Percentiles rank a stretch among this genome's conserved stretches.
Conservation (phyloP, 2,113 vertebrate genomes). For the Vidua chalybeata region DNA sequence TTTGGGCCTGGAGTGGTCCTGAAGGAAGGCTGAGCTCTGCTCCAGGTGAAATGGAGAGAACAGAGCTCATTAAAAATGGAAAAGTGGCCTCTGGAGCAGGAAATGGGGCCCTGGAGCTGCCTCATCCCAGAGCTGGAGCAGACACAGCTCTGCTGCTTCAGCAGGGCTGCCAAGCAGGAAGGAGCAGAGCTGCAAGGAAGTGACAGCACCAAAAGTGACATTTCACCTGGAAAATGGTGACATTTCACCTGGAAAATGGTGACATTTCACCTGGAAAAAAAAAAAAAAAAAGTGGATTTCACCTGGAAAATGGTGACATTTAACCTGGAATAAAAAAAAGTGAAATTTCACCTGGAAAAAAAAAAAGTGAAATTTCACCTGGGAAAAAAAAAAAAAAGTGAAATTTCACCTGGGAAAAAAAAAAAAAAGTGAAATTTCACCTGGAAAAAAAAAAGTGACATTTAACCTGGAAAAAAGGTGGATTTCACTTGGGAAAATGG, state of each 20-base stretch:
- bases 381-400: neutral
- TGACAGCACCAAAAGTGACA: neutral
- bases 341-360: neutral
- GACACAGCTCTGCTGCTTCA: neutral
- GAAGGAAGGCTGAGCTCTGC: neutral
- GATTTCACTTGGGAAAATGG: neutral
- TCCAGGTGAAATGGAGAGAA: neutral
- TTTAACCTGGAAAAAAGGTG: neutral
- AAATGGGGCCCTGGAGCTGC: neutral
- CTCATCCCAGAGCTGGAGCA: neutral
- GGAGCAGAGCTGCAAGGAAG: neutral
- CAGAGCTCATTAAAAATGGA: conserved; percentile 3
- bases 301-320: neutral
- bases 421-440: neutral
- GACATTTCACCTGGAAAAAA: neutral
- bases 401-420: neutral
- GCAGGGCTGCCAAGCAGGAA: neutral
- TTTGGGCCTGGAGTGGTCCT: neutral
- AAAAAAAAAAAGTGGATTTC: neutral
- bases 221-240: neutral
- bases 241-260: neutral
- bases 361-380: neutral
- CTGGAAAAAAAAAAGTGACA: neutral
- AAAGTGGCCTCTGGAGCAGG: neutral
- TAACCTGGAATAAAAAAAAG: neutral